A percentile compares a stretch with the other conserved stretches of the same genome.
These are phyloP conservation scores for Chiridota heheva DNA, from an alignment of 35 echinoderm and acorn worm species.

Conservation along the genomic window DNA sequence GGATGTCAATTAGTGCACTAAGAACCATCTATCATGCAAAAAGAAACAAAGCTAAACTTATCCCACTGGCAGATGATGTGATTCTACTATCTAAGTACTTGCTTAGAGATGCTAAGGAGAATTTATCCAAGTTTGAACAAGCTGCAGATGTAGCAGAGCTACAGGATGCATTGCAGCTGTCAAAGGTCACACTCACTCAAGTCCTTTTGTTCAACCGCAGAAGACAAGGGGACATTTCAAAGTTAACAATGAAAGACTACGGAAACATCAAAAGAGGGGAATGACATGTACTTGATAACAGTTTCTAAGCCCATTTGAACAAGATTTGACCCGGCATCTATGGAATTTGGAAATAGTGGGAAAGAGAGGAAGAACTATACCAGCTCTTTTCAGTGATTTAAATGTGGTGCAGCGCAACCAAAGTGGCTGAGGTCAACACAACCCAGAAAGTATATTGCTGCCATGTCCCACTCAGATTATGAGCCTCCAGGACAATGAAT, in stretches of 20 bases:
- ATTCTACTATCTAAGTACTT: constrained; percentile 12
- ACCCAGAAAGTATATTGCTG: constrained; percentile 52
- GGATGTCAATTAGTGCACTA: constrained; percentile 5
- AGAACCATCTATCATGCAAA: constrained; percentile 11
- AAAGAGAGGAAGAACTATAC: constrained; percentile 54
- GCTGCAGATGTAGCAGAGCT: not conserved
- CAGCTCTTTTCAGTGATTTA: constrained; percentile 42
- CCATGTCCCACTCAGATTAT: constrained; percentile 46
- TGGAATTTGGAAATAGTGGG: constrained; percentile 56
- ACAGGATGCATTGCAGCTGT: constrained; percentile 25
- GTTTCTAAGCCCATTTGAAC: constrained; percentile 47
- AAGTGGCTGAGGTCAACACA: constrained; percentile 34
- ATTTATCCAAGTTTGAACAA: not conserved
- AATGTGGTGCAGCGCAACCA: constrained; percentile 60
- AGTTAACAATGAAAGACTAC: constrained; percentile 54
- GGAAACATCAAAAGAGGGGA: constrained; percentile 41
- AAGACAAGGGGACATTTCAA: constrained; percentile 49
- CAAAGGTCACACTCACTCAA: constrained; percentile 29
- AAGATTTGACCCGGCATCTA: constrained; percentile 21
- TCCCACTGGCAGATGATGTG: constrained; percentile 36
- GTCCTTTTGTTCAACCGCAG: constrained; percentile 45
- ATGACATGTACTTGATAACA: constrained; percentile 34
- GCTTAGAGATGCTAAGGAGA: not conserved
- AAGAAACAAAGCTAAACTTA: constrained; percentile 3
- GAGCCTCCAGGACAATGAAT: constrained; percentile 52